Base-by-base conservation (phyloP, 2,113 vertebrate species). In the Thunnus thynnus region DNA sequence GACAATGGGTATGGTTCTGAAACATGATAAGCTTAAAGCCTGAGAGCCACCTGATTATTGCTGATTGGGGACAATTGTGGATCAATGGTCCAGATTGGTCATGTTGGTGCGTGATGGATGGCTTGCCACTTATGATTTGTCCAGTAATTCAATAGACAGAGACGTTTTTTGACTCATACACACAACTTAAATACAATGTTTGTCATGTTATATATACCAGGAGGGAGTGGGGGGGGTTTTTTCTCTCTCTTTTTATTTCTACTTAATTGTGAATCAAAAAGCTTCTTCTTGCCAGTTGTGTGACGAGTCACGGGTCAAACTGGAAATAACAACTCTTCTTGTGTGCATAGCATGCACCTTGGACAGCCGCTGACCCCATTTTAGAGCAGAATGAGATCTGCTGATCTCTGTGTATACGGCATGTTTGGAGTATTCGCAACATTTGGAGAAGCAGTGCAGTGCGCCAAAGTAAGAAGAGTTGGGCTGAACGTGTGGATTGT, bases 21-120 rank as follows among this genome's bases (percentile, higher is more conserved):
- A 84, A 60, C 76, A 67, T 55, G 72, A 78, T 46, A 69, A 44
- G 22, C 60, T 77, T 47, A 18, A 56, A 80, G 72, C 78, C 63
- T 73, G 51, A 78, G 63, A 22, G 57, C 69, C 63, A 69, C 76
- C 70, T 93, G 88, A 92, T 93, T 90, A 91, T 84, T 93, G 90
- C 89, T 88, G 89, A 94, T 89, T 66, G 79, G 80, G 36, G 54
- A 81, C 78, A 70, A 22, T 9, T 69, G 56, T 65, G 57, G 74
- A 93, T 95, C 92, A 82, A 87, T 93, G 44, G 16, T 66, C 48
- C 85, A 79, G 73, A 79, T 73, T 87, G 78, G 47, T 60, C 70
- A 32, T 71, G 56, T 55, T 72, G 44, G 54, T 51, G 70, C 86
- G 80, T 93, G 85, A 93, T 90, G 83, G 76, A 91, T 92, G 76